Evolutionary conservation across 2,888 invertebrate genomes (phyloP), one percentile per base, ranked within the genome.

Genomic region (Strigamia crassipes): DNA sequence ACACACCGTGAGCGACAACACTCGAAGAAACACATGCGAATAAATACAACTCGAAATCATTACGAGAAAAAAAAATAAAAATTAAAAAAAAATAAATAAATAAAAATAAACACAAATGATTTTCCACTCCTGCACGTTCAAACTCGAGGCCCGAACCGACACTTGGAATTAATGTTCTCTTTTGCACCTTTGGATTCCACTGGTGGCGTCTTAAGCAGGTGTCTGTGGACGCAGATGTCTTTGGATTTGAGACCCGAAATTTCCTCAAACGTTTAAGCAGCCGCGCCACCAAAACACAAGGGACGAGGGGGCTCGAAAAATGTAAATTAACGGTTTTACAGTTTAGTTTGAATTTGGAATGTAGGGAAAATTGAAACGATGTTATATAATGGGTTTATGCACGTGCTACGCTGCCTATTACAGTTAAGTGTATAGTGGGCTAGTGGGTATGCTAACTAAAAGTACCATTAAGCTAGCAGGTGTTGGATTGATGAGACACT

Each of bases 201-300:
- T 13, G 15, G 12, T 61, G n/a, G 8, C 56, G 56, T 56, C 56
- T 56, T 56, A 56, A 56, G 61, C 61, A 61, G 61, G 61, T 61
- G 61, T 21, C 61, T 21, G 21, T n/a, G 18, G 18, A 61, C 61
- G 61, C 61, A 61, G 61, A 61, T 61, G 61, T 61, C 61, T 61
- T 51, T 21, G 12, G 21, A 61, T 61, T 61, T 61, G 61, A 61
- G 61, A 61, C 61, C 61, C 18, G 21, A 61, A 61, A 61, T 61
- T 61, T 61, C 61, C 61, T 61, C 61, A 61, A 61, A 61, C 61
- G 61, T 61, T 61, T 61, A 61, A 61, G 61, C 61, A 61, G 61
- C 21, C 61, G 61, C n/a, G 18, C 18, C 18, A n/a, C 2, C 9
- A 61, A 61, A 8, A 8, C 21, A 18, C 38, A 38, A 38, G 38